Base-by-base conservation (phyloP, 1,140 invertebrate genomes). In the Coenobita brevimanus region DNA sequence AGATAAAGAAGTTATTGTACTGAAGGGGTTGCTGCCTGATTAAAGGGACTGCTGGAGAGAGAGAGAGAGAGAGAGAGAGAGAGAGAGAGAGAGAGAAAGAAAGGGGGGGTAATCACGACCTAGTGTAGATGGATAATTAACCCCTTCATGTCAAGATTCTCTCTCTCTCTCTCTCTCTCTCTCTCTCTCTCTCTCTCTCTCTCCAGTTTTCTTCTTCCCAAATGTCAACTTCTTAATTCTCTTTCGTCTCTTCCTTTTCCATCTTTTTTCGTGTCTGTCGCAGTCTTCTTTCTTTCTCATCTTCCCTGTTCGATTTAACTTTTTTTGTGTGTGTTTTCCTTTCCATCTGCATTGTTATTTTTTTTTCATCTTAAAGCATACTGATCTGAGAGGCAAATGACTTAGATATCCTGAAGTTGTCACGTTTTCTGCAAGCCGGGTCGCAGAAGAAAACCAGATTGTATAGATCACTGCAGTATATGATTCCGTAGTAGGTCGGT, bases 101-200 rank as follows among this genome's bases (percentile, higher is more conserved):
- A 57, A 13, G 54, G n/a, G 10, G 54, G n/a, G 10, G n/a, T n/a
- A 57, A 10, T 57, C 54, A 13, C 10, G 10, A 13, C n/a, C n/a
- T 57, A 13, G n/a, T 57, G 10, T 57, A 10, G 10, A 13, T 57
- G 10, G 10, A 10, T 57, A 13, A 13, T 10, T 57, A 57, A 13
- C n/a, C n/a, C n/a, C 10, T 57, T 57, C n/a, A 71, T 71, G 17
- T 1, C 15, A 24, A 30, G 17, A 71, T 71, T 71, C 41, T 43
- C 75, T 78, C 41, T 78, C 75, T 78, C 75, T 78, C 38, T 78
- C 75, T 78, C 41, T 78, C 75, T 78, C 75, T 78, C 41, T 78
- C 75, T 78, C 75, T 78, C 41, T 78, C 75, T 78, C 75, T 78
- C 41, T 78, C 75, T 78, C 75, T 78, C 41, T 78, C n/a, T 78